Percentiles rank a stretch among this genome's conserved stretches.
Evolutionary conservation across 2,113 vertebrate genomes (phyloP).

Genomic region (Xiphias gladius): DNA sequence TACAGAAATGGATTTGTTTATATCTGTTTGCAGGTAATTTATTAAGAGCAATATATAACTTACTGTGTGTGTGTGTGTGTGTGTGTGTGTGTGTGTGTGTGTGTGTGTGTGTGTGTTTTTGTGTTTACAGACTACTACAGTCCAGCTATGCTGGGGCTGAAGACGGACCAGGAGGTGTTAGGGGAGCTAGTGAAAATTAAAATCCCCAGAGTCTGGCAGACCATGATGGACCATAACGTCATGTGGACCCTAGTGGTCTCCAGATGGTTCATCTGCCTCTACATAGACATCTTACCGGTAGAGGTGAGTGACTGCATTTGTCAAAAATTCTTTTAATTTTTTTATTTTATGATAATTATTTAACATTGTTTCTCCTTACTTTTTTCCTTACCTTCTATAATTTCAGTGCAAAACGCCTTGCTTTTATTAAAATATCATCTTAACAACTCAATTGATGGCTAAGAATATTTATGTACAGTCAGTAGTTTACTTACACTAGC

Average conservation of each 20-base stretch:
- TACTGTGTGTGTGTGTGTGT: neutral
- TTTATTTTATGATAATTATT: too few species aligned
- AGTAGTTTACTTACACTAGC: too few species aligned
- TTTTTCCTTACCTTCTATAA: too few species aligned
- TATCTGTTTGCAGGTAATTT: neutral
- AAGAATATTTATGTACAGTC: too few species aligned
- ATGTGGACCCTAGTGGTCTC: slow-evolving; percentile 96
- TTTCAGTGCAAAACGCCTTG: too few species aligned
- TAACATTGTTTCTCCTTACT: too few species aligned
- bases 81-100: neutral
- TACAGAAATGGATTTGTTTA: neutral
- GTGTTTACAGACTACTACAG: slow-evolving; percentile 90
- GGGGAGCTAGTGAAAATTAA: slow-evolving; percentile 93
- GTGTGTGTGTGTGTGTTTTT: neutral
- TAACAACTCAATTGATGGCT: neutral
- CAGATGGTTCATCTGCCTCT: slow-evolving; percentile 97
- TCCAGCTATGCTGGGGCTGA: slow-evolving; percentile 93
- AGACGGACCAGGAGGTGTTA: slow-evolving; percentile 95
- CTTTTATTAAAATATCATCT: neutral
- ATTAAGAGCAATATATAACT: neutral
- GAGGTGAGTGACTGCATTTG: slow-evolving; percentile 85
- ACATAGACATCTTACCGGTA: slow-evolving; percentile 93
- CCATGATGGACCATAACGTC: slow-evolving; percentile 89
- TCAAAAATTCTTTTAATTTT: too few species aligned
- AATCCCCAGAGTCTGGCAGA: slow-evolving; percentile 88